Evolutionary conservation across 2,888 invertebrate genomes (phyloP).

Genomic region (Eubasilissa splendida): DNA sequence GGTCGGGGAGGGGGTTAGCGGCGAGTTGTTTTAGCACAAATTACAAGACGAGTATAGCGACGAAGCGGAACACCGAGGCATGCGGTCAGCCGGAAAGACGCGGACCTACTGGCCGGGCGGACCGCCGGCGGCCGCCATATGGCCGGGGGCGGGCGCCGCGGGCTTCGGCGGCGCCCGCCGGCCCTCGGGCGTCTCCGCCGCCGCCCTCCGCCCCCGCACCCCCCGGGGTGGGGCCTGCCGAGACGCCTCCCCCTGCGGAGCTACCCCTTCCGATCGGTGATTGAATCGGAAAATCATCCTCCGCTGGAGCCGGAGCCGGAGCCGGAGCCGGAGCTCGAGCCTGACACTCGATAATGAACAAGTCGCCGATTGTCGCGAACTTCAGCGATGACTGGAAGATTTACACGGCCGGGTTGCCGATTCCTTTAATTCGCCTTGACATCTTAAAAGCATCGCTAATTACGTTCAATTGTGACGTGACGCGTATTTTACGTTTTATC

Average conservation of each 20-base stretch:
- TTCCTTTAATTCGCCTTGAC: too few species aligned
- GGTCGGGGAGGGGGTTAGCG: slow-evolving; percentile 60
- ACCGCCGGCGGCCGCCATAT: slow-evolving; percentile 55
- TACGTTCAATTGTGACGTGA: too few species aligned
- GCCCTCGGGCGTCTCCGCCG: slow-evolving; percentile 47
- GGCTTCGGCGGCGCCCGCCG: slow-evolving; percentile 37
- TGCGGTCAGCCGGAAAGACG: slow-evolving; percentile 76
- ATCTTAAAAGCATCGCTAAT: too few species aligned
- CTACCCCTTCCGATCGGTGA: slow-evolving; percentile 36
- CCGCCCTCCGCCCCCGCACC: slow-evolving; percentile 39
- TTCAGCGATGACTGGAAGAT: slow-evolving; percentile 1
- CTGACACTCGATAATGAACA: slow-evolving; percentile 33
- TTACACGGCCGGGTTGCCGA: not conserved
- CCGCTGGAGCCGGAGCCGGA: slow-evolving; percentile 1
- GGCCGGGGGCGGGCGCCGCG: slow-evolving; percentile 54
- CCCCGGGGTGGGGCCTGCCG: slow-evolving; percentile 52
- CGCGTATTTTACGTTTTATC: too few species aligned
- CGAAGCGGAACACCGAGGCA: slow-evolving; percentile 75
- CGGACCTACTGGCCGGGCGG: slow-evolving; percentile 68
- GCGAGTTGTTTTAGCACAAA: slow-evolving; percentile 64
- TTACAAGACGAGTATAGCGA: slow-evolving; percentile 70
- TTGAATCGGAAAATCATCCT: slow-evolving; percentile 44
- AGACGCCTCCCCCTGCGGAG: slow-evolving; percentile 49
- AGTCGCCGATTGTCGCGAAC: not conserved
- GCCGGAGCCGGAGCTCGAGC: slow-evolving; percentile 1